Base-by-base conservation (phyloP, 2,888 invertebrate species). In the Megalurothrips usitatus region DNA sequence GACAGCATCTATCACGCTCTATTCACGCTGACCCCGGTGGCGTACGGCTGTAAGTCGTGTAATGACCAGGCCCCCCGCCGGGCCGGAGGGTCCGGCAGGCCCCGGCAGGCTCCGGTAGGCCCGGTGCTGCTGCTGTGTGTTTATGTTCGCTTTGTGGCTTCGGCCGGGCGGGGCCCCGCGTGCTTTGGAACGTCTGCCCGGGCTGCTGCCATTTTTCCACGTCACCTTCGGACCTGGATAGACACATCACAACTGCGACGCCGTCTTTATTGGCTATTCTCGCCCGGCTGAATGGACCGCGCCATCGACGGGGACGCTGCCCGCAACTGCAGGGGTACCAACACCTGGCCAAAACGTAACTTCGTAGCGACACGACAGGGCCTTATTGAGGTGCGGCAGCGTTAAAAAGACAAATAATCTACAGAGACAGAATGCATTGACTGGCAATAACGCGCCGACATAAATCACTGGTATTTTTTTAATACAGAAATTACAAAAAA, bases 151-250 rank as follows among this genome's bases (percentile, higher is more conserved):
- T 43, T 43, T 43, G 34, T 43, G 34, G 34, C 34, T 43, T 6
- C 6, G 34, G 34, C 34, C 6, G 34, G 34, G 6, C 34, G n/a
- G n/a, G n/a, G n/a, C n/a, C n/a, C n/a, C n/a, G 3, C 34, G 34
- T 43, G 34, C 34, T 43, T 43, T 43, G 34, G 58, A 58, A 11
- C n/a, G 58, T 58, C 34, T 14, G 58, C n/a, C 17, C 14, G 14
- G 58, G 58, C 58, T 58, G 58, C 58, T 19, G 58, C 58, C 58
- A 58, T 58, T 58, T 58, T 58, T 58, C 34, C 58, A 58, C 58
- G 58, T 58, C 58, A 58, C 58, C 17, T 58, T n/a, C 17, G 58
- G 34, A 4, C 58, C 58, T 58, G 58, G n/a, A 58, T 58, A 58
- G 58, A 58, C 58, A 58, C 58, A 58, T 58, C 58, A 58, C 58